Evolutionary conservation across 2,797 vertebrate genomes (phyloP).

Genomic region (Macropus fuliginosus): DNA sequence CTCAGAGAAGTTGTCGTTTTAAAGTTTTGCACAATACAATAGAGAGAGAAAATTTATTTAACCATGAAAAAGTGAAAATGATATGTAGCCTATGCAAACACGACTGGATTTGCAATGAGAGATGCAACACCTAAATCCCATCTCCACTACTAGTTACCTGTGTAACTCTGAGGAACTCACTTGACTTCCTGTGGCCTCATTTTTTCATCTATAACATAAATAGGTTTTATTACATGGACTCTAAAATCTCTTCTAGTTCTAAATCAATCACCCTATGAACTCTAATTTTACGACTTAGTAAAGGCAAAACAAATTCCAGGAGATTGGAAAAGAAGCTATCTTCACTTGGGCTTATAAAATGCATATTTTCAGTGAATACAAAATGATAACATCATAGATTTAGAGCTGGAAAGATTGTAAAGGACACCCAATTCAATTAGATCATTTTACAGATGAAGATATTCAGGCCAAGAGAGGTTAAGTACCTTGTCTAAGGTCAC

Average conservation of each 20-base stretch:
- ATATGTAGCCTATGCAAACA: background rate
- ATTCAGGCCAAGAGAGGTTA: background rate
- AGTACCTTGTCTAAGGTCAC: background rate
- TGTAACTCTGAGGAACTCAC: background rate
- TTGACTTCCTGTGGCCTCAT: background rate
- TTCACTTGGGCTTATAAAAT: no score
- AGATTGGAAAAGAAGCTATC: background rate
- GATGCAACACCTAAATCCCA: no score
- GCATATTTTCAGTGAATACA: background rate
- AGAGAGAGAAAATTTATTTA: background rate
- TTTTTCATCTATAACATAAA: background rate
- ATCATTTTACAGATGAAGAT: background rate
- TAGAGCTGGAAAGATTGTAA: background rate
- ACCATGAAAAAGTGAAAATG: background rate
- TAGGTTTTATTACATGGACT: background rate
- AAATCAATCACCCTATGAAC: background rate
- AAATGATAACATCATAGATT: background rate
- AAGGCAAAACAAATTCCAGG: background rate
- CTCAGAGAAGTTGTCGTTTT: no score
- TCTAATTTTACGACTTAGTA: background rate
- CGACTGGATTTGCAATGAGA: background rate
- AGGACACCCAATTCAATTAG: no score
- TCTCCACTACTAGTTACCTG: background rate
- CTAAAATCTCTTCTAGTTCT: background rate
- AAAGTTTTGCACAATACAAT: background rate